Evolutionary conservation across 2,888 invertebrate species (phyloP).

Genomic region (Microplitis deprimator): DNA sequence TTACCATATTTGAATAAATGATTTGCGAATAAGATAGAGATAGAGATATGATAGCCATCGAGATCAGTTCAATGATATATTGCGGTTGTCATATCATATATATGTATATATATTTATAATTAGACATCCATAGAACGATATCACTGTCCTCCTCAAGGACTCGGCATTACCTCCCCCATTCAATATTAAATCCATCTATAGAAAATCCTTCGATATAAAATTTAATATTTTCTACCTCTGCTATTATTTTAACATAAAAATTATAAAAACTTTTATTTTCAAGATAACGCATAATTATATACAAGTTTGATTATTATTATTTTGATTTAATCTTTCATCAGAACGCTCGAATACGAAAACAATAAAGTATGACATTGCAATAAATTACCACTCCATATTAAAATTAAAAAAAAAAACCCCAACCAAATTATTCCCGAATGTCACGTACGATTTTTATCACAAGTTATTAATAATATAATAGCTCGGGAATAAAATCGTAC

Average conservation of each 20-base stretch:
- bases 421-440: constrained; percentile 36
- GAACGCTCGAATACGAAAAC: not conserved
- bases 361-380: not conserved
- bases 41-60: not conserved
- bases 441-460: constrained; percentile 42
- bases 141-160: constrained; percentile 13
- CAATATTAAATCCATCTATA: not conserved
- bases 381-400: not conserved
- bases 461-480: constrained; percentile 14
- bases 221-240: not conserved
- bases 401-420: not conserved
- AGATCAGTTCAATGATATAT: constrained; percentile 15
- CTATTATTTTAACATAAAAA: not conserved
- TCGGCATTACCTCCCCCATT: not conserved
- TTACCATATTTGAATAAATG: constrained; percentile 25
- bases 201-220: not conserved
- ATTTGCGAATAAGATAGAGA: constrained; percentile 2
- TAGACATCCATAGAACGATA: not conserved
- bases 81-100: constrained; percentile 14
- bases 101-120: not conserved
- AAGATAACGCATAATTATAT: not conserved
- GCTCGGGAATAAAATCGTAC: constrained; percentile 50
- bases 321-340: constrained; percentile 1
- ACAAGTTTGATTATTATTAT: constrained; percentile 12
- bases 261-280: not conserved